phyloP scores from a whole-genome alignment of 2,888 invertebrate genomes.

The Stenichneumon culpator region DNA sequence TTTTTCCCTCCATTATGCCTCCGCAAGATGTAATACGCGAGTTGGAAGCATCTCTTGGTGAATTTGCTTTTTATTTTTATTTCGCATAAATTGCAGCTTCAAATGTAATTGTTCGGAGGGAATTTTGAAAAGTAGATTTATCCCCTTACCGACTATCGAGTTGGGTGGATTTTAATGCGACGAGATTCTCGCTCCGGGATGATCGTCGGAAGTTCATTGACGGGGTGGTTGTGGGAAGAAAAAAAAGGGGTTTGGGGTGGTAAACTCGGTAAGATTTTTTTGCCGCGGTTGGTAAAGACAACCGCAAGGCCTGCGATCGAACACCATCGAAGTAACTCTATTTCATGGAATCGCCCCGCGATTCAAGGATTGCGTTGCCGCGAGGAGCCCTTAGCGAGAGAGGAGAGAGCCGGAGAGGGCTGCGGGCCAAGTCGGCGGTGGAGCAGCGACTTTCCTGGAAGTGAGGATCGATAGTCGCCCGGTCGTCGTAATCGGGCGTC shows the following conservation, averaged over 20 bases:
- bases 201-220: conserved; percentile 33
- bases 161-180: conserved; percentile 11
- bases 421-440: conserved; percentile 42
- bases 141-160: neutral
- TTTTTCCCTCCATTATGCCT: neutral
- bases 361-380: conserved; percentile 72
- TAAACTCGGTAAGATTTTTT: neutral
- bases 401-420: conserved; percentile 52
- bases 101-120: no score
- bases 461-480: conserved; percentile 68
- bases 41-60: neutral
- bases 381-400: conserved; percentile 38
- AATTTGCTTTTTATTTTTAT: no score
- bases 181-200: conserved; percentile 12
- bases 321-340: conserved; percentile 78
- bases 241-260: neutral
- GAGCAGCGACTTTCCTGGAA: conserved; percentile 64
- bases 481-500: conserved; percentile 55
- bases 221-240: conserved; percentile 1
- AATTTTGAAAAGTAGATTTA: no score
- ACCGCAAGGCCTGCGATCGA: conserved; percentile 70
- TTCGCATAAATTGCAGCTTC: no score
- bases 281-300: conserved; percentile 14
- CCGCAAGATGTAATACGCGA: conserved; percentile 1
- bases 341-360: conserved; percentile 71